Conservation (phyloP, 2,888 invertebrate genomes). For the Zhuqinia jingwanae region DNA sequence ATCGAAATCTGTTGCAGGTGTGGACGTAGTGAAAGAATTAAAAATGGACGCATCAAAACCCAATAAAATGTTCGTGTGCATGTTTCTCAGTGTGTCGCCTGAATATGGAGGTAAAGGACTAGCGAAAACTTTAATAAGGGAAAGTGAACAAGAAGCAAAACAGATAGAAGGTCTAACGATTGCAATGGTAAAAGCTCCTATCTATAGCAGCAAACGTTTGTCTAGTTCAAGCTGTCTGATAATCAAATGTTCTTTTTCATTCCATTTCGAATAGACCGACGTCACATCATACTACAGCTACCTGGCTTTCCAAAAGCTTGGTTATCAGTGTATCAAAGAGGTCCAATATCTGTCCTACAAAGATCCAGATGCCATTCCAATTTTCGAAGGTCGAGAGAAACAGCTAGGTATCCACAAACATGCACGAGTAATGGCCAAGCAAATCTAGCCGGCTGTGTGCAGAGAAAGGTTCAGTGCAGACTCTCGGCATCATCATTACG, state of each 20-base stretch:
- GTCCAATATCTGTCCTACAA: conserved; percentile 59
- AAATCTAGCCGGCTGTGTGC: neutral
- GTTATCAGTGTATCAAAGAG: conserved; percentile 65
- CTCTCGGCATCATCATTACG: no score
- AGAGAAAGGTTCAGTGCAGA: neutral
- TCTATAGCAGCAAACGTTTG: neutral
- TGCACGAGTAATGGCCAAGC: conserved; percentile 63
- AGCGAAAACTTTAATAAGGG: conserved; percentile 57
- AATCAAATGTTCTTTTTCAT: neutral
- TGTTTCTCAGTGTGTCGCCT: conserved; percentile 61
- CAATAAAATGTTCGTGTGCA: conserved; percentile 57
- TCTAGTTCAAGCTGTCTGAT: no score
- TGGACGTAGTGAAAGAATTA: conserved; percentile 35
- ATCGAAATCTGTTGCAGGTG: conserved; percentile 22
- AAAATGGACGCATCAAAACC: conserved; percentile 43
- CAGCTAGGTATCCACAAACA: conserved; percentile 68
- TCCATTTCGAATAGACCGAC: conserved; percentile 31
- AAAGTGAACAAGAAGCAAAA: conserved; percentile 61
- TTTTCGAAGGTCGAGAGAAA: conserved; percentile 60
- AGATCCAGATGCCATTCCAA: conserved; percentile 61
- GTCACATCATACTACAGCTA: conserved; percentile 67
- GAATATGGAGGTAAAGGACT: conserved; percentile 63
- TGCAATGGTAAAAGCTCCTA: conserved; percentile 47
- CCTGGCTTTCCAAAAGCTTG: conserved; percentile 52
- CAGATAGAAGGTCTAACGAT: conserved; percentile 60